Conservation (phyloP, 2,113 vertebrate genomes). For the Hirundichthys speculiger region DNA sequence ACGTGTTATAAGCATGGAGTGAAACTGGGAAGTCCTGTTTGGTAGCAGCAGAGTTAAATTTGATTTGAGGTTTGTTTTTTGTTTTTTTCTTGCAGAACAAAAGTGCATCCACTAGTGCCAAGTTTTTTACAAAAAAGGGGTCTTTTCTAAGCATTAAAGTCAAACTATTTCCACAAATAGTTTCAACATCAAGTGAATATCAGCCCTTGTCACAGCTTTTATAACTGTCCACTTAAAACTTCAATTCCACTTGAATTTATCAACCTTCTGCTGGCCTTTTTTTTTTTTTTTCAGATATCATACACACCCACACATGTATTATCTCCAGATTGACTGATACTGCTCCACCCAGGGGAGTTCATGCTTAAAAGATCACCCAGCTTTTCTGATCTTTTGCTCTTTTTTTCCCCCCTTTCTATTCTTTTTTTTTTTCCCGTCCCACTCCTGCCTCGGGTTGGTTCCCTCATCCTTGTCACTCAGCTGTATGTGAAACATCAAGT, state of each 20-base stretch:
- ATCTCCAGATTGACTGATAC: conserved; percentile 88
- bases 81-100: no score
- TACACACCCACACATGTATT: conserved; percentile 89
- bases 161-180: no score
- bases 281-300: conserved; percentile 84
- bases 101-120: no score
- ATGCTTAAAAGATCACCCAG: conserved; percentile 67
- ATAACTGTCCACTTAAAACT: conserved; percentile 80
- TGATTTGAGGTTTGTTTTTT: no score
- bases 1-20: no score
- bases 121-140: no score
- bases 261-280: conserved; percentile 84
- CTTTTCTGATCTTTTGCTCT: conserved; percentile 37
- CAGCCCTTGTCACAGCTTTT: conserved; percentile 62
- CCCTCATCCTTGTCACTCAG: conserved; percentile 78
- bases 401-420: not conserved
- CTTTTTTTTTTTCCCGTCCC: conserved; percentile 11
- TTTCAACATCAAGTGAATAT: not conserved
- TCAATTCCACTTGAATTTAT: conserved; percentile 92
- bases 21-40: no score
- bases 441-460: conserved; percentile 37
- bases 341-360: conserved; percentile 79
- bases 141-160: no score
- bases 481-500: conserved; percentile 75
- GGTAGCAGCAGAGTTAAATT: no score